Evolutionary conservation across 2,113 vertebrate genomes (phyloP), one percentile per base, ranked within the genome.

Genomic region (Struthio camelus): DNA sequence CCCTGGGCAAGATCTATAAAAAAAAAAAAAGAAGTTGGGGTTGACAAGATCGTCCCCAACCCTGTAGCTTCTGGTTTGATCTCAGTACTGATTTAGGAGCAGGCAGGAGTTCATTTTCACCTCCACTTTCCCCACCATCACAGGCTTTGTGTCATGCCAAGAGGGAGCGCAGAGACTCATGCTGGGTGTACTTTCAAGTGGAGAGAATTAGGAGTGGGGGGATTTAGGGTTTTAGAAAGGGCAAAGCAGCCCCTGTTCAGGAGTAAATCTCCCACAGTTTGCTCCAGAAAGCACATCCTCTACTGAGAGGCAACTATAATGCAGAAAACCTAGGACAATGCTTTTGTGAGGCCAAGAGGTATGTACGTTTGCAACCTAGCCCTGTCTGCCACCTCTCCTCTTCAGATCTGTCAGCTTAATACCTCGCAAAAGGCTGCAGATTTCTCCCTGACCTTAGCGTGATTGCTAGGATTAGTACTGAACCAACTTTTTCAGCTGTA

Each of bases 401-500:
- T 70, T 87, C 50, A 90, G 77, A 92, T 42, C 40, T 62, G 17
- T 73, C 75, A 54, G 16, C 34, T 85, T 83, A 89, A 77, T 85
- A 80, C 36, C 44, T 89, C 59, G 81, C 50, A 80, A 84, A 94
- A 89, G 81, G 46, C 83, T 85, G 24, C 54, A 65, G 25, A 87
- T 80, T 80, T 87, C 64, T 94, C 54, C 23, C 58, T 89, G 58
- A 24, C 86, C 34, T 85, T 88, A 50, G 59, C 85, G 54, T 79
- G 89, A 89, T 94, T 91, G 89, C 80, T 94, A 82, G 91, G 75
- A 80, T 92, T 92, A 97, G 80, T 76, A 92, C 59, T 3, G 11
- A 90, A 81, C 83, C 67, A 87, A 85, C 75, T 80, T 93, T 94
- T 97, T 94, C 83, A 95, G 61, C 70, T 88, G 58, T 69, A 89